phyloP scores from a whole-genome alignment of 2,888 invertebrate species.

The Andrena chrysosceles region DNA sequence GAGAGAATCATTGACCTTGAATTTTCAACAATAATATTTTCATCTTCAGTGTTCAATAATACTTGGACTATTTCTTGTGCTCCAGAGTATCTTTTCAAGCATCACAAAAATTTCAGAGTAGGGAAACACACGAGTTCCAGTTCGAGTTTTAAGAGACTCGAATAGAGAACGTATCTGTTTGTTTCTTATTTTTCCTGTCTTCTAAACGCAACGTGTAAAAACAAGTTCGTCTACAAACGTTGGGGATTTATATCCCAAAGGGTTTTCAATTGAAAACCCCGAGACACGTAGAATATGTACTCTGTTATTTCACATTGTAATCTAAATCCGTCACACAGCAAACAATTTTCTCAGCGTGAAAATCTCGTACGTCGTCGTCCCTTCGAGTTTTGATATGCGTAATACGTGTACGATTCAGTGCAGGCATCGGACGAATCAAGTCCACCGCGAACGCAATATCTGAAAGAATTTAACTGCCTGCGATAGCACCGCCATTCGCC shows the following conservation, averaged over 20 bases:
- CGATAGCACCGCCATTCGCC: neutral
- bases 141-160: too few relatives aligned
- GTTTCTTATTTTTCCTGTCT: too few relatives aligned
- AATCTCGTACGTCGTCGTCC: neutral
- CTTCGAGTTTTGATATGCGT: conserved; percentile 14
- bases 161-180: too few relatives aligned
- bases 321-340: conserved; percentile 17
- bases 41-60: neutral
- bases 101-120: neutral
- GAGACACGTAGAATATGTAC: too few relatives aligned
- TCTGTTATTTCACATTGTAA: conserved; percentile 5
- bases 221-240: too few relatives aligned
- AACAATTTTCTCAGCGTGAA: conserved; percentile 16
- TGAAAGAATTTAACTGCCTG: neutral
- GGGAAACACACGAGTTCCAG: too few relatives aligned
- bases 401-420: neutral
- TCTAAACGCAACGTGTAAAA: neutral
- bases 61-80: neutral
- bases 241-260: too few relatives aligned
- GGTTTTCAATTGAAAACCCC: too few relatives aligned
- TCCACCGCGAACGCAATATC: neutral
- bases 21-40: neutral
- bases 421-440: conserved; percentile 6
- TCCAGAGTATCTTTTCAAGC: neutral
- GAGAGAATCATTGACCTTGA: neutral